Evolutionary conservation across 2,797 vertebrate genomes (phyloP).

Genomic region (Agapornis canus): DNA sequence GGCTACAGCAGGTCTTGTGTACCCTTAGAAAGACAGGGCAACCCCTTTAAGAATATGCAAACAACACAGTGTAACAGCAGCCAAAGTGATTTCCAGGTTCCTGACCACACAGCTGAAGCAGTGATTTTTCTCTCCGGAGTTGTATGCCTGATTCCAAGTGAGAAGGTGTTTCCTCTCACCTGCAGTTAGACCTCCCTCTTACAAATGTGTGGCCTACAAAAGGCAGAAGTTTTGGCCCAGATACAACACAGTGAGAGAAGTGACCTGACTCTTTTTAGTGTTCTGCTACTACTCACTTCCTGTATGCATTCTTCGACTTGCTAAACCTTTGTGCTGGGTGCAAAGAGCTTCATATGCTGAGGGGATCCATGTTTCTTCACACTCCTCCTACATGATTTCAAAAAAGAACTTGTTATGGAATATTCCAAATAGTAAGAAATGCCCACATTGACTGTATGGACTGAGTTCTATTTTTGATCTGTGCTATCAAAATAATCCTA

Average conservation of each 20-base stretch:
- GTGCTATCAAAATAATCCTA: not conserved
- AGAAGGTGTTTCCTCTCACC: not conserved
- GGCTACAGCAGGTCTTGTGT: accelerated
- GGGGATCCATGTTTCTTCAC: not conserved
- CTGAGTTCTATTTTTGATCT: not conserved
- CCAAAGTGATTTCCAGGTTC: not conserved
- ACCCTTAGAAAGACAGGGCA: not conserved
- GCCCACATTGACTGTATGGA: not conserved
- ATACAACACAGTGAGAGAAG: not conserved
- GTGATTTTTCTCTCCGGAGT: not conserved
- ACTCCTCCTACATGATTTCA: not conserved
- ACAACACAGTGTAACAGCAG: not conserved
- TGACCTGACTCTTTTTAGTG: accelerated
- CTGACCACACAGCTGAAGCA: not conserved
- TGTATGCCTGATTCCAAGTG: not conserved
- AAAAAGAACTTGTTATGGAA: not conserved
- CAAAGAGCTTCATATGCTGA: not conserved
- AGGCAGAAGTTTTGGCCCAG: not conserved
- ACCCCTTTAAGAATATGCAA: not conserved
- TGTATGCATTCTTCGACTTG: not conserved
- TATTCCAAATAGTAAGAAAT: not conserved
- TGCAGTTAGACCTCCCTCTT: not conserved
- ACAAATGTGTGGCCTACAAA: not conserved
- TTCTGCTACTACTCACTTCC: not conserved
- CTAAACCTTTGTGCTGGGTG: not conserved